A percentile compares a stretch with the other conserved stretches of the same genome.
These are phyloP conservation scores for Sylvicola cinctus DNA, from an alignment of 2,888 invertebrate genomes.

Conservation along the genomic window DNA sequence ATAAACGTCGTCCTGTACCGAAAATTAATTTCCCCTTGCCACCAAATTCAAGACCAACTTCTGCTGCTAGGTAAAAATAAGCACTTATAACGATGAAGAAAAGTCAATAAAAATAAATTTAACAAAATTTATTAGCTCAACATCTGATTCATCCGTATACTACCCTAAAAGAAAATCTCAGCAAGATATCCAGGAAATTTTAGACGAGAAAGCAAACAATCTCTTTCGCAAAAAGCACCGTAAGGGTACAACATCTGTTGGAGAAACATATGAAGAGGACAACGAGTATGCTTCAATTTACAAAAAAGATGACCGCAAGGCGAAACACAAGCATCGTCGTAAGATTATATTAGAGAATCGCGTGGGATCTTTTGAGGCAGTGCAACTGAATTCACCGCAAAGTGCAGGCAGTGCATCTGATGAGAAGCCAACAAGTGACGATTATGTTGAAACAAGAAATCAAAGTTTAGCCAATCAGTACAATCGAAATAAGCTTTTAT, in stretches of 20 bases:
- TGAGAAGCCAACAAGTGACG: too few relatives aligned
- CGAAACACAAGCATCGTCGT: slow-evolving; percentile 16
- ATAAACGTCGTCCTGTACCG: too few relatives aligned
- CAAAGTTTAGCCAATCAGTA: slow-evolving; percentile 18
- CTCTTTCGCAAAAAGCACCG: slow-evolving; percentile 17
- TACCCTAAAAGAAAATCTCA: slow-evolving; percentile 22
- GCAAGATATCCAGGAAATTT: slow-evolving; percentile 20
- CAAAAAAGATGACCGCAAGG: slow-evolving; percentile 13
- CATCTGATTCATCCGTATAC: slow-evolving; percentile 25
- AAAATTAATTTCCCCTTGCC: too few relatives aligned
- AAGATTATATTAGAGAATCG: slow-evolving; percentile 23
- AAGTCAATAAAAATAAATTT: too few relatives aligned
- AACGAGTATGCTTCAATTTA: slow-evolving; percentile 3
- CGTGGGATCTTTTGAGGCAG: slow-evolving; percentile 22
- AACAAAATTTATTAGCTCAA: slow-evolving; percentile 10
- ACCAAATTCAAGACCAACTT: too few relatives aligned
- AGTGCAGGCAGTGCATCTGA: slow-evolving; percentile 21
- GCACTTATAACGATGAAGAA: too few relatives aligned
- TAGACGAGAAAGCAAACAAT: slow-evolving; percentile 20
- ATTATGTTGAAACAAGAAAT: too few relatives aligned
- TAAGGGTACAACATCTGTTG: slow-evolving; percentile 13
- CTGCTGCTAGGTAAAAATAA: too few relatives aligned
- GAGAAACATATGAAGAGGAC: not conserved
- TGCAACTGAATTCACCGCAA: slow-evolving; percentile 16
- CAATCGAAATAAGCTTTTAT: slow-evolving; percentile 19